Evolutionary conservation across 2,797 vertebrate genomes (phyloP).

Genomic region (Enteromius afrohamiltoni): DNA sequence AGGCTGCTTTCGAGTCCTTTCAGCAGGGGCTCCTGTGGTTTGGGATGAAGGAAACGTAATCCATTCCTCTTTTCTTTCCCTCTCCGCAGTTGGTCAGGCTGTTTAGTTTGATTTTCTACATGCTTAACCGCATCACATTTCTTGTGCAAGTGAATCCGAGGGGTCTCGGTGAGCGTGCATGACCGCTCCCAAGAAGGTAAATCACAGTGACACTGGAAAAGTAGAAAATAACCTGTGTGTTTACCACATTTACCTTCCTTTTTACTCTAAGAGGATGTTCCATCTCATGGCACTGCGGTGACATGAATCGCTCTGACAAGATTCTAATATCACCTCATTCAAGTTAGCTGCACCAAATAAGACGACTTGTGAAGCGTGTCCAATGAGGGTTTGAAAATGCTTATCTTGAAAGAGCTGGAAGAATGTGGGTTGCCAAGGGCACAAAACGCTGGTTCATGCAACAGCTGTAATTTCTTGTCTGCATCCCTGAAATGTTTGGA

Average conservation of each 20-base stretch:
- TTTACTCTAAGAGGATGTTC: slow-evolving; percentile 21
- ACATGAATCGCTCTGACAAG: slow-evolving; percentile 45
- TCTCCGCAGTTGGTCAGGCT: slow-evolving; percentile 62
- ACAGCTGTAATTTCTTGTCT: slow-evolving; percentile 35
- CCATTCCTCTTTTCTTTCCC: slow-evolving; percentile 37
- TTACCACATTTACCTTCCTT: slow-evolving; percentile 19
- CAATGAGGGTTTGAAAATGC: slow-evolving; percentile 39
- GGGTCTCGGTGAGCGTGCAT: slow-evolving; percentile 64
- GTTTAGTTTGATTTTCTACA: slow-evolving; percentile 70
- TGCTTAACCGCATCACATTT: slow-evolving; percentile 67
- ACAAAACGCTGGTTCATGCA: slow-evolving; percentile 14
- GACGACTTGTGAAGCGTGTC: slow-evolving; percentile 41
- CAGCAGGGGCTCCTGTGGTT: slow-evolving; percentile 58
- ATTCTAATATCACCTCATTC: slow-evolving; percentile 38
- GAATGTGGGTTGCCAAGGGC: slow-evolving; percentile 29
- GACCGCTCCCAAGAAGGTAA: slow-evolving; percentile 54
- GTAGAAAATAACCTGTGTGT: slow-evolving; percentile 30
- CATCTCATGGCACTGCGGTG: background rate
- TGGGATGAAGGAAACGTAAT: slow-evolving; percentile 53
- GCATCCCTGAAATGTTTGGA: slow-evolving; percentile 25
- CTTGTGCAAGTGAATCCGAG: slow-evolving; percentile 61
- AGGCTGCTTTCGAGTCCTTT: slow-evolving; percentile 66
- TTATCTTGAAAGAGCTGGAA: slow-evolving; percentile 40
- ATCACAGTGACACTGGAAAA: slow-evolving; percentile 30
- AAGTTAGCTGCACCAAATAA: slow-evolving; percentile 36